Evolutionary conservation across 2,113 vertebrate genomes (phyloP).

Genomic region (Rana temporaria): DNA sequence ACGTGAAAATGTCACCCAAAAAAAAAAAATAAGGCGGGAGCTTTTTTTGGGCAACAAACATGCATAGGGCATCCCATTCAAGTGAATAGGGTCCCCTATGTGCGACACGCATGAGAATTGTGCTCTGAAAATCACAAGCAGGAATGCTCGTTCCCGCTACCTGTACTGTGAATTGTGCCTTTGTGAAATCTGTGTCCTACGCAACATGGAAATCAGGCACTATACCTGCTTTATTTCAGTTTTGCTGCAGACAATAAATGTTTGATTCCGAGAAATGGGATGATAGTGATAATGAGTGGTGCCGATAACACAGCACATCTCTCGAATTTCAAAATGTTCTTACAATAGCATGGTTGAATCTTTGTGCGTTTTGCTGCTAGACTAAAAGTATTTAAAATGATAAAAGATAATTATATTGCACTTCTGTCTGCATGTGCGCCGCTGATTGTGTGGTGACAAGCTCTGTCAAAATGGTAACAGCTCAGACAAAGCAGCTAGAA

Average conservation of each 20-base stretch:
- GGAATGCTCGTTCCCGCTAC: too few relatives aligned
- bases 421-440: slow-evolving; percentile 5
- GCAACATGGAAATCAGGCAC: background rate
- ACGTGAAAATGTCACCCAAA: too few relatives aligned
- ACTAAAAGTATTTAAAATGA: slow-evolving; percentile 49
- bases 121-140: too few relatives aligned
- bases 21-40: too few relatives aligned
- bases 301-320: slow-evolving; percentile 23
- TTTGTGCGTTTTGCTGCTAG: slow-evolving; percentile 26
- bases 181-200: background rate
- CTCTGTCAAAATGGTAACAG: slow-evolving; percentile 52
- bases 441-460: slow-evolving; percentile 52
- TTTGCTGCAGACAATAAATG: background rate
- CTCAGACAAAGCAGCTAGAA: slow-evolving; percentile 43
- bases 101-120: too few relatives aligned
- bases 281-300: slow-evolving; percentile 27
- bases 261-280: background rate
- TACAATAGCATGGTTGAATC: slow-evolving; percentile 22
- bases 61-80: too few relatives aligned
- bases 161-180: too few relatives aligned
- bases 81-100: too few relatives aligned
- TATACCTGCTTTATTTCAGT: background rate
- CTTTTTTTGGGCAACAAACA: too few relatives aligned
- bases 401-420: slow-evolving; percentile 55
- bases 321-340: slow-evolving; percentile 22